These are phyloP conservation scores for Phoeniculus purpureus DNA, from an alignment of 2,797 vertebrate species.

Conservation along the genomic window DNA sequence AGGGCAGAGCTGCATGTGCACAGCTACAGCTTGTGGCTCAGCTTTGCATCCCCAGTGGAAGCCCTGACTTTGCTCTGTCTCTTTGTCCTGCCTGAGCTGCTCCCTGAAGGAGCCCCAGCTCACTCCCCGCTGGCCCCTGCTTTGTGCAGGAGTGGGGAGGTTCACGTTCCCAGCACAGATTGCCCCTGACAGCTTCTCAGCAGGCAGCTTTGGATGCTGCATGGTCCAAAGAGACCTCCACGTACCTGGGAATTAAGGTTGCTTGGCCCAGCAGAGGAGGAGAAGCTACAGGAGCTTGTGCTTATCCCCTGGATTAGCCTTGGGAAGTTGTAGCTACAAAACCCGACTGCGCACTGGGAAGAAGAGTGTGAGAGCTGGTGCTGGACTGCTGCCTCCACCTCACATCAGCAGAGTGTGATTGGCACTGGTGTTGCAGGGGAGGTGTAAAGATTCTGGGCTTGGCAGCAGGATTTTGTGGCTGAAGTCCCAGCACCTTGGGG, in stretches of 20 bases:
- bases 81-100: not conserved
- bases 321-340: not conserved
- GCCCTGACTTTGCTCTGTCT: not conserved
- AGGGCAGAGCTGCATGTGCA: not conserved
- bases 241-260: not conserved
- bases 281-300: not conserved
- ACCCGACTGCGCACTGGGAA: not conserved
- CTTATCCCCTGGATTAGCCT: not conserved
- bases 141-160: not conserved
- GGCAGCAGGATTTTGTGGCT: not conserved
- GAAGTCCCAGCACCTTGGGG: not conserved
- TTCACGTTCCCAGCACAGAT: not conserved
- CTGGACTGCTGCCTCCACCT: conserved; percentile 1
- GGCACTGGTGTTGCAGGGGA: not conserved
- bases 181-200: not conserved
- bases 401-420: conserved; percentile 22
- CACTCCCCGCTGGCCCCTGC: too few relatives aligned
- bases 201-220: not conserved
- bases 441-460: not conserved
- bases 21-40: not conserved
- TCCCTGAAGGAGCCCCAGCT: not conserved
- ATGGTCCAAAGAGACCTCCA: not conserved
- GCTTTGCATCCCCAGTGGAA: not conserved
- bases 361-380: not conserved
- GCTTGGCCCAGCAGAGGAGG: not conserved